phyloP scores from a whole-genome alignment of 2,113 vertebrate genomes.

The Talpa occidentalis region DNA sequence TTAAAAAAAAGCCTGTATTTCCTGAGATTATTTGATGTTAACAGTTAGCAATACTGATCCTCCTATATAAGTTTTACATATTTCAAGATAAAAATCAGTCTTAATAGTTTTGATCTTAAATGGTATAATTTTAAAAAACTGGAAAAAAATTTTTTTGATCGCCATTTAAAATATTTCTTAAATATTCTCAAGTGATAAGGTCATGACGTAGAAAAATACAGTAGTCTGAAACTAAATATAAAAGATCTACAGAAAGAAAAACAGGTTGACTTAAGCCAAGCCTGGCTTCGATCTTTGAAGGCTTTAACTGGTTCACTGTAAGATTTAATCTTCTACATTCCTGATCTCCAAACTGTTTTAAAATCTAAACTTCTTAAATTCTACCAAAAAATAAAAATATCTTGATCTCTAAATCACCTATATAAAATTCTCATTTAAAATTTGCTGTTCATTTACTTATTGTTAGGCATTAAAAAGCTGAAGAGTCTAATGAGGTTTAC shows the following conservation, averaged over 20 bases:
- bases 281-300: neutral
- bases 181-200: neutral
- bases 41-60: neutral
- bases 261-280: neutral
- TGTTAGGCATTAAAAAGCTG: neutral
- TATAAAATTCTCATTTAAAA: neutral
- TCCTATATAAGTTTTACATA: neutral
- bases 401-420: neutral
- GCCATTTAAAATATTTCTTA: neutral
- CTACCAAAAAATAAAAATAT: neutral
- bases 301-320: neutral
- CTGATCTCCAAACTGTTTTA: neutral
- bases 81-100: slow-evolving; percentile 18
- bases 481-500: neutral
- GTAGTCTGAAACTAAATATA: neutral
- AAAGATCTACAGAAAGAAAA: slow-evolving; percentile 21
- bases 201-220: neutral
- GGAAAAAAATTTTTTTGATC: neutral
- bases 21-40: neutral
- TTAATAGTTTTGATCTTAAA: slow-evolving; percentile 23
- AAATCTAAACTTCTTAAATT: neutral
- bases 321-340: neutral
- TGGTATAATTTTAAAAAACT: neutral
- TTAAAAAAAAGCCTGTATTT: neutral
- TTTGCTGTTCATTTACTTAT: neutral